Evolutionary conservation across 2,888 invertebrate species (phyloP), one percentile per base, ranked within the genome.

Genomic region (Plusia festucae): DNA sequence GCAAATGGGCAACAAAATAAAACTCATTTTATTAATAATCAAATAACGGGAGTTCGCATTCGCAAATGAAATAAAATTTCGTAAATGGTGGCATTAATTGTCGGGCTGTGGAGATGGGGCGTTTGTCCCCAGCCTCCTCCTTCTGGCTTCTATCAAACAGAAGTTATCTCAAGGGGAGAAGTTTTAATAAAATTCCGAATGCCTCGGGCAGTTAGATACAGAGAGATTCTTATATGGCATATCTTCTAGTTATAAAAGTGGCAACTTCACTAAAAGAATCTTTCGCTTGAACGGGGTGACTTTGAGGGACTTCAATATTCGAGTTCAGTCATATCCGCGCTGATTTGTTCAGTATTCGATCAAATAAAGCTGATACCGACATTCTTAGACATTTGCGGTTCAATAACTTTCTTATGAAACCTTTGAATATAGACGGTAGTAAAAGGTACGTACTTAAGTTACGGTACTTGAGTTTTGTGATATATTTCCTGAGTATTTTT

Each of bases 21-120:
- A 93, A 93, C 90, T 92, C 91, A 91, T 93, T 93, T 92, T 92
- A 93, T 92, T 93, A 93, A 91, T 93, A 93, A 93, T 92, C 91
- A 92, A 94, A 94, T 93, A 90, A 91, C 88, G 89, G 88, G 90
- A 92, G 90, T 91, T 90, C 89, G 90, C 88, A 90, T 90, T 91
- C 84, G 88, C 86, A 86, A 90, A 90, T 91, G 90, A 92, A 93
- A 93, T 94, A 92, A 92, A 93, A 93, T 93, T 90, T 93, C 85
- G 87, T 89, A 91, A 94, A 94, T 92, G 89, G 88, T 85, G 87
- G 89, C 92, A 92, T 93, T 94, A 94, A 93, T 94, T 93, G 91
- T 90, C 78, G 80, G 84, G 78, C 73, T 65, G 82, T 78, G 75
- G 71, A 80, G 65, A 69, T 71, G 73, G 78, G 73, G 81, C 63